A percentile compares a stretch with the other conserved stretches of the same genome.
phyloP scores from a whole-genome alignment of 1,140 invertebrate genomes.

The Eulimnadia texana region DNA sequence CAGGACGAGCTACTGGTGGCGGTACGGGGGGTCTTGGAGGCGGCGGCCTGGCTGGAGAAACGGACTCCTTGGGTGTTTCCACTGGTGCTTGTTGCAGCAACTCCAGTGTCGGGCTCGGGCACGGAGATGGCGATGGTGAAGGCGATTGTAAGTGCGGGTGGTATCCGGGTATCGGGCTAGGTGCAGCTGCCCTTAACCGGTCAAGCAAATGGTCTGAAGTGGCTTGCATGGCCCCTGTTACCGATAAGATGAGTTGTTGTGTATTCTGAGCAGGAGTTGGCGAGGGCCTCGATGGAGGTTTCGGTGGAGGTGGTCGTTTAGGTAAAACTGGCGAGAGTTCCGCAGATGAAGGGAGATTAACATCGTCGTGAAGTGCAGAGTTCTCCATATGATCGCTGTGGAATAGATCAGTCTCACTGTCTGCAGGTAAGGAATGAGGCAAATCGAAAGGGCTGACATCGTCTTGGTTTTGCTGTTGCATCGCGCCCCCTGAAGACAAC shows the following conservation, averaged over 20 bases:
- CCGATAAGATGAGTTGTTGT: slow-evolving; percentile 66
- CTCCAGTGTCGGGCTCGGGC: slow-evolving; percentile 14
- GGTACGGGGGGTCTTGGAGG: slow-evolving; percentile 13
- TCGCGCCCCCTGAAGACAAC: slow-evolving; percentile 1
- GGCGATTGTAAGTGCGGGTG: slow-evolving; percentile 12
- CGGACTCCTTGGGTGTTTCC: neutral
- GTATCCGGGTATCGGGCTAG: slow-evolving; percentile 23
- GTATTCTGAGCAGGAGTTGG: slow-evolving; percentile 32
- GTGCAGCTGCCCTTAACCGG: slow-evolving; percentile 53
- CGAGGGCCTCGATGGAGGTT: slow-evolving; percentile 8
- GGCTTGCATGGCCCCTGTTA: slow-evolving; percentile 75
- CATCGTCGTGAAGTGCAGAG: neutral
- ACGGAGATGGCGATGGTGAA: slow-evolving; percentile 17
- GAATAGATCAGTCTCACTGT: too few species aligned
- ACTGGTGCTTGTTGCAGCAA: neutral
- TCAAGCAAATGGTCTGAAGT: slow-evolving; percentile 67
- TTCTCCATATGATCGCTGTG: neutral
- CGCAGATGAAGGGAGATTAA: neutral
- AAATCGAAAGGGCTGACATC: slow-evolving; percentile 3
- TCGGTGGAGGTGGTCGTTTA: slow-evolving; percentile 11
- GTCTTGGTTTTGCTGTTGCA: neutral
- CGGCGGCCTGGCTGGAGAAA: slow-evolving; percentile 14
- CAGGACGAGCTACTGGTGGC: slow-evolving; percentile 6
- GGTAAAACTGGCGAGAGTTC: neutral
- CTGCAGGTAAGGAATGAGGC: neutral